Evolutionary conservation across 2,888 invertebrate genomes (phyloP), one percentile per base, ranked within the genome.

Genomic region (Agonopterix heracliana): DNA sequence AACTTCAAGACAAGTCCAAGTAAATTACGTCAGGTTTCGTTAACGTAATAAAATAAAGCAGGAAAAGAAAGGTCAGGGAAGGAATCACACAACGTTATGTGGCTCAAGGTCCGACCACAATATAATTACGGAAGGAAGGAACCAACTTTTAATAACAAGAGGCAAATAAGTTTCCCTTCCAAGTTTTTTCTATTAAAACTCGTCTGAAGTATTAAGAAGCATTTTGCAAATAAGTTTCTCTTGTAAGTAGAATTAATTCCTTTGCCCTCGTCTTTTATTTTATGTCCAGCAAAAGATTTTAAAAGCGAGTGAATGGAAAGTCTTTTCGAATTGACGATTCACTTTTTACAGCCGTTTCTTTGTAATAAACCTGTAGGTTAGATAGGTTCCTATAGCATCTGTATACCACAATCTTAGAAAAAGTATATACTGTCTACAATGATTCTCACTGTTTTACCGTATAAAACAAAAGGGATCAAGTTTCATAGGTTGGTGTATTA

Each of bases 91-190:
- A 34, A 12, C 11, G 34, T 11, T 14, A 42, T 17, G 14, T 14
- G 34, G 44, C 44, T 57, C 55, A 58, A 59, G 57, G 57, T 49
- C 52, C 54, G 48, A 50, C 54, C 55, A 26, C 26, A 26, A 26
- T 58, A 55, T 53, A 58, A 59, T 59, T 58, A 61, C 55, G 56
- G 46, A 47, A 42, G 58, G 49, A 51, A 47, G 49, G 45, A 49
- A 49, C 45, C 35, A 63, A 63, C 54, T 61, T 64, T 58, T 61
- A 64, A 61, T 58, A 57, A 61, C 53, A 59, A 57, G 58, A 59
- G 43, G 48, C 44, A 26, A 47, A 35, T 8, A 48, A 51, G 40
- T 50, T 50, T 13, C 34, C 26, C 45, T 44, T 8, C 11, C 12
- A 13, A 41, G 41, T 41, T 41, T 41, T 41, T 41, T 47, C 47